phyloP scores from a whole-genome alignment of 2,113 vertebrate genomes.

The Oncorhynchus nerka region DNA sequence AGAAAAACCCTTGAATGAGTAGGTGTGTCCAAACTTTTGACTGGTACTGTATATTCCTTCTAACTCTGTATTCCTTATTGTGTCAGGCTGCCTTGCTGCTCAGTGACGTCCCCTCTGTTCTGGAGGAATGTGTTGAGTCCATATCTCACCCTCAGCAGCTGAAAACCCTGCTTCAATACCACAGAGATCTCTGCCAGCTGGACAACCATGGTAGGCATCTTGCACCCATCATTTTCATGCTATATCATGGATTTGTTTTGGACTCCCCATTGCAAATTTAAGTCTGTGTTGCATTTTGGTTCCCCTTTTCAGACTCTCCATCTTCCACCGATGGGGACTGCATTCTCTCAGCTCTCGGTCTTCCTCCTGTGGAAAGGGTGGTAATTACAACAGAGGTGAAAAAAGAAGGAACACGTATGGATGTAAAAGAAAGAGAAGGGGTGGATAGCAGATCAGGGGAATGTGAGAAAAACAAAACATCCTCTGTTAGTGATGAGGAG shows the following conservation, averaged over 20 bases:
- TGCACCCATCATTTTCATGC: neutral
- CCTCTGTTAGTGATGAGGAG: neutral
- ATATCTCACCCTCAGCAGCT: slow-evolving; percentile 55
- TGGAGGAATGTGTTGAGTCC: slow-evolving; percentile 61
- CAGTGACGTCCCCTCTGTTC: slow-evolving; percentile 50
- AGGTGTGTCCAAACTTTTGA: too few species aligned
- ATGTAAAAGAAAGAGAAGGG: neutral
- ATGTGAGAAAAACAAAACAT: neutral
- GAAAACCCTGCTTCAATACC: slow-evolving; percentile 60
- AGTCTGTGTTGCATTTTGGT: neutral
- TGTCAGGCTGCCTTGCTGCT: slow-evolving; percentile 61
- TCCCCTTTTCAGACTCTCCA: neutral
- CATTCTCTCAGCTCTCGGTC: neutral
- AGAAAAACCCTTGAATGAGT: too few species aligned
- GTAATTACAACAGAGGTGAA: neutral
- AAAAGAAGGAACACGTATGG: neutral
- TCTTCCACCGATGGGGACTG: neutral
- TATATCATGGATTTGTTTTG: neutral
- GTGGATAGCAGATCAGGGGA: neutral
- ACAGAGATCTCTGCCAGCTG: slow-evolving; percentile 60
- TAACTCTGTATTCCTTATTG: neutral
- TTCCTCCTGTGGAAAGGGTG: neutral
- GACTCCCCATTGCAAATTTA: too few species aligned
- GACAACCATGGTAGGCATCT: slow-evolving; percentile 56
- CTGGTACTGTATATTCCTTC: too few species aligned